Base-by-base conservation (phyloP, 1,140 invertebrate species). In the Caenorhabditis remanei region DNA sequence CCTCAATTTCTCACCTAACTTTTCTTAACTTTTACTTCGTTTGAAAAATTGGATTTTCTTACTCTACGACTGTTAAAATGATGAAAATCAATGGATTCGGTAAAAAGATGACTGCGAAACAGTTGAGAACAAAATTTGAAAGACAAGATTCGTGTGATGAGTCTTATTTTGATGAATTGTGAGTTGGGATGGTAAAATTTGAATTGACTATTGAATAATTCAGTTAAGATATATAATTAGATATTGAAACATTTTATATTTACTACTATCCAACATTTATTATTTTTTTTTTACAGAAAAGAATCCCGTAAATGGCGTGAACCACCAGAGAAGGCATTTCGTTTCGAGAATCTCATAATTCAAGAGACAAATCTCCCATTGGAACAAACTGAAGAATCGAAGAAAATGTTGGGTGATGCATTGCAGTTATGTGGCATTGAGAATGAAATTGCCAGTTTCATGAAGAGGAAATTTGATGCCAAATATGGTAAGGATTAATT, bases 391-490 rank as follows among this genome's bases (percentile, higher is more conserved):
- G 84, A 67, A 46, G 65, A 85, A 19, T 65, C 86, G 14, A 65
- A 63, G 40, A 87, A 83, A 48, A 58, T 87, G 48, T 43, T 87
- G 14, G 86, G 86, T 65, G 75, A 87, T 14, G 86, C 86, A 4
- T 24, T 87, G 40, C 43, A 61, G n/a, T 46, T 79, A 48, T 87
- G 86, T 67, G 82, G 82, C 14, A 87, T 87, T 67, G 86, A 87
- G 40, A 87, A 87, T 56, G 86, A 87, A 56, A 87, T 87, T 43
- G 86, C 86, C 40, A 87, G 65, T 56, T 87, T 55, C 50, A 63
- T 87, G 61, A 87, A 87, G 50, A 83, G 43, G 56, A 82, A 83
- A 61, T 87, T 87, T 43, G 86, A 87, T 55, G 56, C 50, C 1
- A 87, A 67, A 41, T 67, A 79, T 71, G 86, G 86, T 83, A n/a